These are phyloP conservation scores for Spheniscus humboldti DNA, from an alignment of 2,797 vertebrate species.

Conservation along the genomic window DNA sequence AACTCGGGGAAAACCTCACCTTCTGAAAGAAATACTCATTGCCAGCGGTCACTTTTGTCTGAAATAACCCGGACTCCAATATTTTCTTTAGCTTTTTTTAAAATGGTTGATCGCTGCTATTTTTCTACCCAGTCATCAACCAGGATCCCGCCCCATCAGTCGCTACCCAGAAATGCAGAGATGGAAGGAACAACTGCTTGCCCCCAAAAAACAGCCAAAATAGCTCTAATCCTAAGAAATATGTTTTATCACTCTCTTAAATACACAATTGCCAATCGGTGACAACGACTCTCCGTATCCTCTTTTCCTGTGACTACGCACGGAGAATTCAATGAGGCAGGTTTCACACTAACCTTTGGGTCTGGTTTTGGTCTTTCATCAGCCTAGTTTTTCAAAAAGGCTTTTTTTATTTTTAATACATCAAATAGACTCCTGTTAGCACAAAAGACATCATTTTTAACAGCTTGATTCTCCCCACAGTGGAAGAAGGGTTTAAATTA, in stretches of 20 bases:
- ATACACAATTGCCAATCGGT: neutral
- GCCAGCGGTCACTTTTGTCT: neutral
- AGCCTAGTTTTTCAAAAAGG: neutral
- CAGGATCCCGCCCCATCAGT: fast-evolving
- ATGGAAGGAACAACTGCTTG: neutral
- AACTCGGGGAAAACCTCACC: neutral
- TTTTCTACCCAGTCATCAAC: neutral
- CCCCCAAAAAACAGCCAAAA: neutral
- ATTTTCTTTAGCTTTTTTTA: neutral
- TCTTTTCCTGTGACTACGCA: neutral
- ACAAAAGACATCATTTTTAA: neutral
- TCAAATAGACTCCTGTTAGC: neutral
- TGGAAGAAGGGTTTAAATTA: neutral
- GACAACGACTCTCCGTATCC: fast-evolving
- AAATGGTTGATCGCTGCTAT: fast-evolving
- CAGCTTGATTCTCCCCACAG: neutral
- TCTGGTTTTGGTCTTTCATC: neutral
- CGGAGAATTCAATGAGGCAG: neutral
- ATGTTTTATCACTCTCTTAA: neutral
- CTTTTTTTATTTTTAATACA: neutral
- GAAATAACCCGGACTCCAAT: neutral
- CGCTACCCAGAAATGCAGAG: neutral
- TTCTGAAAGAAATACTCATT: neutral
- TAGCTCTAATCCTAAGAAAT: neutral
- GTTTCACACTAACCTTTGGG: neutral